phyloP scores from a whole-genome alignment of 2,113 vertebrate genomes.

The Tychaedon coryphoeus region DNA sequence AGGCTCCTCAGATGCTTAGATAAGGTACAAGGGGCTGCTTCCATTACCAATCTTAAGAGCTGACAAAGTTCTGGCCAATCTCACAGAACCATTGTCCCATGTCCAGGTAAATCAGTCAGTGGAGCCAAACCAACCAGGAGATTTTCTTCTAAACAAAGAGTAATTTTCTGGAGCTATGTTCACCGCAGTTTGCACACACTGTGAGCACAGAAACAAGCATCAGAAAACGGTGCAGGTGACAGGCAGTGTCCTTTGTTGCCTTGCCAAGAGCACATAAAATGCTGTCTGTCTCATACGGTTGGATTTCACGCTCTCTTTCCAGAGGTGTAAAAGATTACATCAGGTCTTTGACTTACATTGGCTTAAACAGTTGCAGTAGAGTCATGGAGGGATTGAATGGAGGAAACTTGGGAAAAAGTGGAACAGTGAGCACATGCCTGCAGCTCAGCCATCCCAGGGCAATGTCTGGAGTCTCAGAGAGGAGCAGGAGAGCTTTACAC shows the following conservation, averaged over 20 bases:
- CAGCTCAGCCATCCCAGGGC: not conserved
- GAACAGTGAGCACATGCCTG: not conserved
- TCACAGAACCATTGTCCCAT: not conserved
- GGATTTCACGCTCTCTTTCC: not conserved
- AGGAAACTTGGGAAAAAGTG: not conserved
- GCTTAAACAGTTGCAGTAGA: not conserved
- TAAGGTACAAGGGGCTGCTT: not conserved
- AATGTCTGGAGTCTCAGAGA: not conserved
- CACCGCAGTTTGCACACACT: fast-evolving
- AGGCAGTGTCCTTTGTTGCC: not conserved
- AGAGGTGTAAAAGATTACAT: not conserved
- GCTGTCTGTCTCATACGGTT: not conserved
- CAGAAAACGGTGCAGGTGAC: not conserved
- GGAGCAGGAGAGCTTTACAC: not conserved
- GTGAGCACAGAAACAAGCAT: not conserved
- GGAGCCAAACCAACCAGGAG: not conserved
- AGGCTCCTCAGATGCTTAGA: not conserved
- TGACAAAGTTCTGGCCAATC: not conserved
- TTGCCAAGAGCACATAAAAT: not conserved
- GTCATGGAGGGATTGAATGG: not conserved
- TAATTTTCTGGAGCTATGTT: not conserved
- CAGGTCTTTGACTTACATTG: not conserved
- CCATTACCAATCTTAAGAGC: fast-evolving
- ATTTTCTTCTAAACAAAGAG: not conserved
- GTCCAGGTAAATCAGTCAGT: fast-evolving